Percentiles rank a stretch among this genome's conserved stretches.
Evolutionary conservation across 2,888 invertebrate genomes (phyloP).

Genomic region (Phania funesta): DNA sequence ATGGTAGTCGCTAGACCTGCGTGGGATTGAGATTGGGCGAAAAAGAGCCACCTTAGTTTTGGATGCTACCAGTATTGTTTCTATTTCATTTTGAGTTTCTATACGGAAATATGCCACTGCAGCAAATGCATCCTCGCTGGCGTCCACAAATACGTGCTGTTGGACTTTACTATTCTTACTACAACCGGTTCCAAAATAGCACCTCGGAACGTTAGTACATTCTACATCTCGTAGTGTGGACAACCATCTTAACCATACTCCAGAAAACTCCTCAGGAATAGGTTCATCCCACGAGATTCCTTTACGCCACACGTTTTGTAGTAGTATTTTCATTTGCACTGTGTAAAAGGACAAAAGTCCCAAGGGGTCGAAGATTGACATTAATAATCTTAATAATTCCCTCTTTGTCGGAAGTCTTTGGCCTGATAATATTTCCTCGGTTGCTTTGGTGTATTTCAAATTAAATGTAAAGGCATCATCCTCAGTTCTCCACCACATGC

Average conservation of each 20-base stretch:
- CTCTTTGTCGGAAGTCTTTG: neutral
- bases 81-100: slow-evolving; percentile 69
- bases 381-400: neutral
- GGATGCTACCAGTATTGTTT: slow-evolving; percentile 1
- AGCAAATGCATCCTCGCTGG: neutral
- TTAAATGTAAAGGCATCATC: too few species aligned
- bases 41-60: too few species aligned
- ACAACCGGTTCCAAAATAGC: neutral
- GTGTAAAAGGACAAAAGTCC: neutral
- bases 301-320: neutral
- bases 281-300: neutral
- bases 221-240: neutral
- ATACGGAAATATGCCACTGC: slow-evolving; percentile 10
- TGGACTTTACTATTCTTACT: too few species aligned
- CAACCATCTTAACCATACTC: neutral
- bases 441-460: too few species aligned
- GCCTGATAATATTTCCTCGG: too few species aligned
- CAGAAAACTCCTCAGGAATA: neutral
- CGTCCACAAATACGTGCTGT: neutral
- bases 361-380: neutral
- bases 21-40: too few species aligned
- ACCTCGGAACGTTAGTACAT: neutral
- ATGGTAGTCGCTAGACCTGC: slow-evolving; percentile 56
- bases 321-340: neutral
- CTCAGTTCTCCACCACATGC: neutral